Conservation (phyloP, 2,797 vertebrate genomes). For the Pristis pectinata region DNA sequence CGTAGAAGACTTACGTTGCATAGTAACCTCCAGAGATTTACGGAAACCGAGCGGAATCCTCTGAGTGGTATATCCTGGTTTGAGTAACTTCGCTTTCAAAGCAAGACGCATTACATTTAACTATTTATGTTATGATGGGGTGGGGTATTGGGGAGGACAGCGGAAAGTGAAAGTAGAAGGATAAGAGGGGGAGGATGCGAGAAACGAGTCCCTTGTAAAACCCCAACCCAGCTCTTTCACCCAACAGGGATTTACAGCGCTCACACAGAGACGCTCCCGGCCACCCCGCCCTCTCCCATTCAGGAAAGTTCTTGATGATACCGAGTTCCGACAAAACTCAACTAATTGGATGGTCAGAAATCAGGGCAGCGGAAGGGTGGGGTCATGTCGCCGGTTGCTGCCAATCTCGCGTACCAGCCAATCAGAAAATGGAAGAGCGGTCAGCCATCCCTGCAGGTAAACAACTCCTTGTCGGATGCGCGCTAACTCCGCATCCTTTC, state of each 20-base stretch:
- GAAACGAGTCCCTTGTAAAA: background rate
- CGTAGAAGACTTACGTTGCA: constrained; percentile 44
- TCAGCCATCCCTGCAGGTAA: background rate
- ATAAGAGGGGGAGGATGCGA: background rate
- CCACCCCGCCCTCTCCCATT: background rate
- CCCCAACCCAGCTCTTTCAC: background rate
- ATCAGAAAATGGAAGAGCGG: background rate
- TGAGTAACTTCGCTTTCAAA: background rate
- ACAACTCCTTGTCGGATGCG: background rate
- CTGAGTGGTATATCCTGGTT: background rate
- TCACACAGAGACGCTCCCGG: too few species aligned
- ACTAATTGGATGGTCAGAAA: background rate
- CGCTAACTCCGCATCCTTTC: background rate
- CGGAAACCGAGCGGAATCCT: background rate
- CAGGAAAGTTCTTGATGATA: background rate
- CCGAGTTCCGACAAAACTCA: background rate
- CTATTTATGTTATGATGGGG: too few species aligned
- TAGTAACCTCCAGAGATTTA: constrained; percentile 35
- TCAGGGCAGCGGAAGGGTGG: background rate
- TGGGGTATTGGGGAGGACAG: background rate
- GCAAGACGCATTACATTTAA: background rate
- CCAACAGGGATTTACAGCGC: background rate
- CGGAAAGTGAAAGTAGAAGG: background rate
- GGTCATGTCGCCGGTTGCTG: background rate
- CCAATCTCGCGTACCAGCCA: background rate